phyloP scores from a whole-genome alignment of 35 echinoderm and acorn worm genomes.

The Nesometra sesokonis region DNA sequence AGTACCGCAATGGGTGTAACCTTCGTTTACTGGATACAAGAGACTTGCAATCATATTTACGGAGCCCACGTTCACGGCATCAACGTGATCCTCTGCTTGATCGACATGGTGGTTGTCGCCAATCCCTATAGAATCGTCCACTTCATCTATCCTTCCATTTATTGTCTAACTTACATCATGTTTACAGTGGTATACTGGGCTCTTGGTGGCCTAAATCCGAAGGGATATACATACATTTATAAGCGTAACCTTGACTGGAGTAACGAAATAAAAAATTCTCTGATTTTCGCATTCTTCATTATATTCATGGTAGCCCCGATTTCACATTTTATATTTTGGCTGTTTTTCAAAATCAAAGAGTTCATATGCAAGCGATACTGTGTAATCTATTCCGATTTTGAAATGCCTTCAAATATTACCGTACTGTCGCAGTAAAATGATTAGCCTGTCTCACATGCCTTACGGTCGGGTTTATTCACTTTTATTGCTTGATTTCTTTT shows the following conservation, averaged over 20 bases:
- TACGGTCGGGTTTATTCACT: too few species aligned
- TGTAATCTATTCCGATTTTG: too few species aligned
- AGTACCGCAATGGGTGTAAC: slow-evolving; percentile 34
- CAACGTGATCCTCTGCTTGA: slow-evolving; percentile 8
- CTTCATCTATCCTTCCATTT: slow-evolving; percentile 39
- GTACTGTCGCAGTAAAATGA: too few species aligned
- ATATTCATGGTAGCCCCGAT: too few species aligned
- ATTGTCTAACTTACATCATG: slow-evolving; percentile 28
- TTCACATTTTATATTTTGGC: too few species aligned
- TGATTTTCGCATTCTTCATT: too few species aligned
- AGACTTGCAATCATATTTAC: slow-evolving; percentile 30
- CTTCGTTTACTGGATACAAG: slow-evolving; percentile 44
- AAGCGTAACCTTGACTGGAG: slow-evolving; percentile 31
- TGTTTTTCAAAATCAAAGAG: too few species aligned
- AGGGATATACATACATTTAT: slow-evolving; percentile 52
- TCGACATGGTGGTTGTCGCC: slow-evolving; percentile 22
- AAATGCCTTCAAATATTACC: too few species aligned
- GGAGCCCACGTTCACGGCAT: slow-evolving; percentile 53
- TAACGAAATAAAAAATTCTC: too few species aligned
- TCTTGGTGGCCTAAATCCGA: slow-evolving; percentile 53
- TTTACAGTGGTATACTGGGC: slow-evolving; percentile 45
- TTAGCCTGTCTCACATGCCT: too few species aligned
- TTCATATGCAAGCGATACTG: too few species aligned
- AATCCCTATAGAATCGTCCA: slow-evolving; percentile 33
- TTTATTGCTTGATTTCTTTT: too few species aligned